Conservation (phyloP, 2,888 invertebrate species). For the Platycnemis pennipes region DNA sequence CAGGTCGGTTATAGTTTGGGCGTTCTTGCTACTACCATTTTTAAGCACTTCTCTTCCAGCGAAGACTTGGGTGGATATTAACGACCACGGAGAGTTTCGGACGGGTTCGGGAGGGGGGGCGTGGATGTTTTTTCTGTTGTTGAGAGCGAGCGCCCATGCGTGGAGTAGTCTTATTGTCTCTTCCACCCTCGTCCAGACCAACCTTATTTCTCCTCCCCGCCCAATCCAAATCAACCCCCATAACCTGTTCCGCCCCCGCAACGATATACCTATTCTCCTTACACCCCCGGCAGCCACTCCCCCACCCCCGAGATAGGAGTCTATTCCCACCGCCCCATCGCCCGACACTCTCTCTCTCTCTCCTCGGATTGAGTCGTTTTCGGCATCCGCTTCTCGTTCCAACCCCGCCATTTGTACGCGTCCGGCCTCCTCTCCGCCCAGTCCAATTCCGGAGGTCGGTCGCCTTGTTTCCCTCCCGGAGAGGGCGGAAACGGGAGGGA, state of each 20-base stretch:
- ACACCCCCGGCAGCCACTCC: not conserved
- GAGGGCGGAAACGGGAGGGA: not conserved
- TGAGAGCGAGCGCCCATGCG: not conserved
- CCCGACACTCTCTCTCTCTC: not conserved
- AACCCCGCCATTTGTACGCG: not conserved
- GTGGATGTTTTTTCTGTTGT: not conserved
- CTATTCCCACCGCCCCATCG: not conserved
- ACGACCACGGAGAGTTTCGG: not conserved
- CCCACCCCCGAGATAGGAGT: not conserved
- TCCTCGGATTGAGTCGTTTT: conserved; percentile 3
- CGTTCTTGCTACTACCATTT: not conserved
- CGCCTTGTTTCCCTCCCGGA: not conserved
- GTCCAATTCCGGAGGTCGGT: not conserved
- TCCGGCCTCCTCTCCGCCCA: not conserved
- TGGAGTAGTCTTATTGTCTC: not conserved
- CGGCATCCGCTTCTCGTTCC: conserved; percentile 12
- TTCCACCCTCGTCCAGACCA: not conserved
- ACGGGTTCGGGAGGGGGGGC: not conserved
- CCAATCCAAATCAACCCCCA: not conserved
- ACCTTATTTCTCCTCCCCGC: not conserved
- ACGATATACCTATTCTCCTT: not conserved
- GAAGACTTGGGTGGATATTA: not conserved
- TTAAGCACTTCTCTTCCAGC: not conserved
- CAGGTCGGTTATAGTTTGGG: not conserved
- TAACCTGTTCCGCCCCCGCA: not conserved